Evolutionary conservation across 2,113 vertebrate species (phyloP).

Genomic region (Dendropsophus ebraccatus): DNA sequence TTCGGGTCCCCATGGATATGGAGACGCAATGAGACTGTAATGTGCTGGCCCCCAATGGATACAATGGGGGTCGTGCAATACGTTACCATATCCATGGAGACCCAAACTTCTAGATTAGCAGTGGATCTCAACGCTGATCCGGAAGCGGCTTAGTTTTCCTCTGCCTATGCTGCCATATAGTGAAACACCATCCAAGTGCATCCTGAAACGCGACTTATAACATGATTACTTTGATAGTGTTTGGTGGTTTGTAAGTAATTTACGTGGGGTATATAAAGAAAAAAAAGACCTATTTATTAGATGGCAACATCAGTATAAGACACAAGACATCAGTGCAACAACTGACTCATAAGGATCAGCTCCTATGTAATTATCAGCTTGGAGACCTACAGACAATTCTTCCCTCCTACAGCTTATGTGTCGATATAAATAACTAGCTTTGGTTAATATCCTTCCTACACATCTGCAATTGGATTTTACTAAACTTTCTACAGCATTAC

Average conservation of each 20-base stretch:
- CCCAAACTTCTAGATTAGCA: too few species aligned
- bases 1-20: too few species aligned
- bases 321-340: not conserved
- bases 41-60: too few species aligned
- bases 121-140: too few species aligned
- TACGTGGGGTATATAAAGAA: not conserved
- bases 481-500: not conserved
- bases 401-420: conserved; percentile 22
- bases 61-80: too few species aligned
- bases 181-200: not conserved
- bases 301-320: not conserved
- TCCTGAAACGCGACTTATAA: too few species aligned
- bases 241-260: not conserved
- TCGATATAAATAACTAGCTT: conserved; percentile 21
- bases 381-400: conserved; percentile 28
- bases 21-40: too few species aligned
- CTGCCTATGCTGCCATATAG: not conserved
- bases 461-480: not conserved
- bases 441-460: conserved; percentile 7
- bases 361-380: conserved; percentile 42
- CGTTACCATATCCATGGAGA: too few species aligned
- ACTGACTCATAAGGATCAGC: conserved; percentile 30
- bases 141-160: not conserved
- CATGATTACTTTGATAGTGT: not conserved
- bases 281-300: too few species aligned